Evolutionary conservation across 2,888 invertebrate genomes (phyloP).

Genomic region (Tricholauxania praeusta): DNA sequence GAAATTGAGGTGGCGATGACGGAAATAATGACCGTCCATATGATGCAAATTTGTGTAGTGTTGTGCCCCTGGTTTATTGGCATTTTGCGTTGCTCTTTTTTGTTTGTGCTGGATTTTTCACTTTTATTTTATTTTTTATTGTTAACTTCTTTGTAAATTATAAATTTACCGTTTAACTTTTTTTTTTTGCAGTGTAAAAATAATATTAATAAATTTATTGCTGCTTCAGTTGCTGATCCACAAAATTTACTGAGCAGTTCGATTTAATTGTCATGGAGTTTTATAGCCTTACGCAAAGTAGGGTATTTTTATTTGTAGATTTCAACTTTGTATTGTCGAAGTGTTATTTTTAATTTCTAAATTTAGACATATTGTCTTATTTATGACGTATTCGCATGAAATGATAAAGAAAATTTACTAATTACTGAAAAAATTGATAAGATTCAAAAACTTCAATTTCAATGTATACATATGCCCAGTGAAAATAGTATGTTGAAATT

Average conservation of each 20-base stretch:
- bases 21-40: conserved; percentile 34
- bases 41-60: conserved; percentile 19
- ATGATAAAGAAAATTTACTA: no score
- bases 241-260: conserved; percentile 53
- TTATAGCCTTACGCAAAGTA: conserved; percentile 49
- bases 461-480: no score
- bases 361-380: no score
- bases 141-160: conserved; percentile 8
- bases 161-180: conserved; percentile 17
- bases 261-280: conserved; percentile 51
- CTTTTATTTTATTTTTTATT: conserved; percentile 32
- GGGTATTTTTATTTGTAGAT: no score
- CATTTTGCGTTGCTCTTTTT: conserved; percentile 14
- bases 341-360: no score
- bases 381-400: no score
- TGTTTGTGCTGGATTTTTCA: conserved; percentile 37
- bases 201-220: conserved; percentile 43
- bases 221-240: conserved; percentile 1
- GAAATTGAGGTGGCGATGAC: conserved; percentile 27
- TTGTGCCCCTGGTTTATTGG: conserved; percentile 20
- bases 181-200: conserved; percentile 34
- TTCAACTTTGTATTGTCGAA: no score
- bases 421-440: no score
- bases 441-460: no score
- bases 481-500: no score